Percentiles rank a stretch among this genome's conserved stretches.
Evolutionary conservation across 2,113 vertebrate genomes (phyloP).

Genomic region (Agelaius tricolor): DNA sequence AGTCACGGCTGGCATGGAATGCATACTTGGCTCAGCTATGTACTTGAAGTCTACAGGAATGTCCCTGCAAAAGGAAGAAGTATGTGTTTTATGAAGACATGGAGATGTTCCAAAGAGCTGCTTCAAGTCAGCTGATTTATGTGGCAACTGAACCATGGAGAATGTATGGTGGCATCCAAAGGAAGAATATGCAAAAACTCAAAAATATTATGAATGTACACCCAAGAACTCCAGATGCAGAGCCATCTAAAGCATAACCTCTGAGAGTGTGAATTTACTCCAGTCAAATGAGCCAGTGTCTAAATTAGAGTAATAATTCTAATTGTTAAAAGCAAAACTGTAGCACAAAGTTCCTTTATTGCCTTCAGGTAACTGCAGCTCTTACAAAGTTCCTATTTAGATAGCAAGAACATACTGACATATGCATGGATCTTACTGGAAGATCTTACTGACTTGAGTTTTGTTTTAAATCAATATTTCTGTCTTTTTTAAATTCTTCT

Average conservation of each 20-base stretch:
- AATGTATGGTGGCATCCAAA: neutral
- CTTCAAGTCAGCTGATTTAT: neutral
- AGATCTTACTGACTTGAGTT: neutral
- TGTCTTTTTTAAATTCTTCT: neutral
- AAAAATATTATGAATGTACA: neutral
- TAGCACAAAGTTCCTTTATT: neutral
- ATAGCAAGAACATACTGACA: neutral
- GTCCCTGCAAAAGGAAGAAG: conserved; percentile 85
- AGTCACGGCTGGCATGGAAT: conserved; percentile 98
- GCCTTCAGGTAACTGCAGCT: neutral
- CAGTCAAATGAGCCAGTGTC: neutral
- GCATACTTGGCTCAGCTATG: conserved; percentile 99
- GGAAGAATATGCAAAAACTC: neutral
- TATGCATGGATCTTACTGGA: neutral
- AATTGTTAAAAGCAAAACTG: neutral
- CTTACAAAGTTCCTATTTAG: neutral
- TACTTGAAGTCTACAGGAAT: conserved; percentile 99
- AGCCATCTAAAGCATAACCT: neutral
- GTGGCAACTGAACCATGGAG: neutral
- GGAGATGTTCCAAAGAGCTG: conserved; percentile 9
- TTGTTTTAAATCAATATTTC: neutral
- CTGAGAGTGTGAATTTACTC: neutral
- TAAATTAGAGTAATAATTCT: neutral
- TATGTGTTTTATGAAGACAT: conserved; percentile 24
- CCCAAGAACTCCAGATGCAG: neutral